Base-by-base conservation (phyloP, 64 coral and sea anemone genomes). In the Cladopsammia gracilis region DNA sequence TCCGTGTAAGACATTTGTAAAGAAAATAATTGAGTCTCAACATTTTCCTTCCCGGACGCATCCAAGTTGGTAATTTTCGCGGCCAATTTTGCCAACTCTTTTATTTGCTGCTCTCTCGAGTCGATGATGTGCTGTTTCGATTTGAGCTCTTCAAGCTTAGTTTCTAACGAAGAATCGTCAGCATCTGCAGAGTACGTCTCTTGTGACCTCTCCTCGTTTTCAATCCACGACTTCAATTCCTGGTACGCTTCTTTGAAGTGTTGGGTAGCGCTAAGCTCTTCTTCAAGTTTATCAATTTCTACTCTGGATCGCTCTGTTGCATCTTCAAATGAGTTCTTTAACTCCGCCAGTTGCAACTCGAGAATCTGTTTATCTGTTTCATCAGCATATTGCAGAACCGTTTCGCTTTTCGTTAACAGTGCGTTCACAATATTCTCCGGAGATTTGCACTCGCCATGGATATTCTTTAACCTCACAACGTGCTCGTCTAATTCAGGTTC, bases 171-270 rank as follows among this genome's bases (percentile, higher is more conserved):
- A 26, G 78, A 25, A 74, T 26, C 50, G 7, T 91, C 58, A 12
- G 7, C 65, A 5, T 51, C 10, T 58, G 34, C 56, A 62, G 68
- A 50, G 43, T 5, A 48, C 18, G 56, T 45, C 20, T 72, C 25
- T 10, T 12, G 11, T 4, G 47, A 68, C 1, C 6, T 19, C 25
- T 62, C 57, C 47, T 84, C 80, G 20, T 12, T 84, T 64, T 84
- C 80, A 2, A 84, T 67, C 80, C 80, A 84, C 14, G 43, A 16
- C 42, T 66, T 84, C 62, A 84, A 51, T 50, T 84, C 80, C 61
- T 22, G 19, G 48, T 50, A 68, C 14, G 60, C 10, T 6, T 66
- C 44, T 51, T 67, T 19, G n/a, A 84, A 84, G 20, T 16, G 19
- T 23, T 20, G 43, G 10, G 4, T 50, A 4, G 7, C 80, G 18